Percentiles rank a stretch among this genome's conserved stretches.
These are phyloP conservation scores for Asarcornis scutulata DNA, from an alignment of 2,113 vertebrate genomes.

Conservation along the genomic window DNA sequence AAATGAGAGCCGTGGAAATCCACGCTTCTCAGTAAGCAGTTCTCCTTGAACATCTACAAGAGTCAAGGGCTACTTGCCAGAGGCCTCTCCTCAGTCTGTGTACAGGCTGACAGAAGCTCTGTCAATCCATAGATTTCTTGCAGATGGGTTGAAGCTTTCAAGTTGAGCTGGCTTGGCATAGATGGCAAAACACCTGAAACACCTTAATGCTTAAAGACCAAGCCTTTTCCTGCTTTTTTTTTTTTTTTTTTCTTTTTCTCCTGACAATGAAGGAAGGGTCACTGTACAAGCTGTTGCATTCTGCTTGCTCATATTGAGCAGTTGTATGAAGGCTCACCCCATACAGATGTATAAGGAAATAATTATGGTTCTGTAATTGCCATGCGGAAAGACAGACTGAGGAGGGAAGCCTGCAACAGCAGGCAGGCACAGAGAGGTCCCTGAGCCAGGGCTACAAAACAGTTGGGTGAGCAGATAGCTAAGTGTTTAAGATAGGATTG, in stretches of 20 bases:
- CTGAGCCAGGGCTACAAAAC: background rate
- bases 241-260: background rate
- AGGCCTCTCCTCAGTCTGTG: background rate
- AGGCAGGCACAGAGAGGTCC: background rate
- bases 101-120: background rate
- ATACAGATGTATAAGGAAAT: constrained; percentile 1
- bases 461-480: background rate
- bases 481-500: background rate
- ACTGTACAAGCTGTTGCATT: constrained; percentile 17
- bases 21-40: background rate
- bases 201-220: background rate
- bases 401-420: background rate
- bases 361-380: constrained; percentile 17
- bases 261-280: background rate
- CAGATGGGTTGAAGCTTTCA: background rate
- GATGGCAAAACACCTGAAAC: background rate
- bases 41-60: background rate
- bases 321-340: background rate
- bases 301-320: constrained; percentile 8
- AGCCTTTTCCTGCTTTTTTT: background rate
- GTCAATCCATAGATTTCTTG: background rate
- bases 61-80: background rate
- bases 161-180: background rate
- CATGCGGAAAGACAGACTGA: background rate
- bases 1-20: background rate